Evolutionary conservation across 1,140 invertebrate species (phyloP), one percentile per base, ranked within the genome.

Genomic region (Tribolium madens): DNA sequence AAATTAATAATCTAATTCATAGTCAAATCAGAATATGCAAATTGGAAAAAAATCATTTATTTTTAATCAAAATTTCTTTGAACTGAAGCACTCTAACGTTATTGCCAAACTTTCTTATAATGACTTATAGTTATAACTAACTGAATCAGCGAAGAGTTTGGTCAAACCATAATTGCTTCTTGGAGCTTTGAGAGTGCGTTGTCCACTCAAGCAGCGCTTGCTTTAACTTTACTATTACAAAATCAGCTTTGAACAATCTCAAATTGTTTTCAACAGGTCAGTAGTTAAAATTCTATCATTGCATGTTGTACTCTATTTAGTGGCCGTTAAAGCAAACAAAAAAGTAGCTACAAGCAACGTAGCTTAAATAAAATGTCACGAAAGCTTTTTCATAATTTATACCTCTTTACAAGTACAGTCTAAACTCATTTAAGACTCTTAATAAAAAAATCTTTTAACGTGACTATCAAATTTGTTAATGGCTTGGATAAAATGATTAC

Each of bases 161-260:
- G 52, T 17, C 52, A 57, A 57, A 57, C 52, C 52, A 26, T 57
- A 57, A 57, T 57, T 57, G 52, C 52, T 57, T 57, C 52, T 57
- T 57, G 52, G 52, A 57, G 52, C 52, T 57, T 57, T 17, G 6
- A 26, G 52, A 50, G 13, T 14, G 13, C n/a, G 9, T 42, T 50
- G 52, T 57, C 17, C 52, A 57, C 52, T 57, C 17, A 17, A 57
- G 18, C 50, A 53, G 9, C 7, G 21, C 21, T 26, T 26, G 21
- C 21, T 26, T 5, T 42, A 42, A 9, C 9, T 42, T 42, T 7
- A 42, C 36, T 42, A 42, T 42, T 42, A 9, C 36, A 42, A 42
- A 42, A 42, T 42, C 36, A 42, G 36, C 36, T 26, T 26, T 26
- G 21, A 26, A 26, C 21, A 26, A 26, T 26, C 21, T 2, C 36